Base-by-base conservation (phyloP, 2,888 invertebrate genomes). In the Rhabditoides inermis region DNA sequence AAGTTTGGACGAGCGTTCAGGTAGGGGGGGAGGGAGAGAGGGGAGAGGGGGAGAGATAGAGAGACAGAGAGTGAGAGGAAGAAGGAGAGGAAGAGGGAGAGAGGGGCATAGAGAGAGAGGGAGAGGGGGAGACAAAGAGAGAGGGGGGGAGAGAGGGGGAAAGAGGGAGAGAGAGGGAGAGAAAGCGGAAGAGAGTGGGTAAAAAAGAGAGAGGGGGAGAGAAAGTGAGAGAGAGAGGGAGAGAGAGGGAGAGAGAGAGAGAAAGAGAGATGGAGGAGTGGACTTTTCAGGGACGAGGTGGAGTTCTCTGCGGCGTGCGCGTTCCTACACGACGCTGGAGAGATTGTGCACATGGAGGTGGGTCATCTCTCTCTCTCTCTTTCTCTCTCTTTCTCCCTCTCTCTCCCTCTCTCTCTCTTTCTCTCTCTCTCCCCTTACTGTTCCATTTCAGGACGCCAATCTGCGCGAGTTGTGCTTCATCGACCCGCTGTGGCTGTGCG, bases 401-500 rank as follows among this genome's bases (percentile, higher is more conserved):
- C n/a, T n/a, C n/a, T n/a, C n/a, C n/a, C n/a, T n/a, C n/a, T n/a
- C n/a, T n/a, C n/a, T n/a, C n/a, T n/a, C n/a, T n/a, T n/a, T n/a
- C n/a, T n/a, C n/a, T n/a, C n/a, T n/a, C n/a, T n/a, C n/a, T n/a
- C n/a, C n/a, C n/a, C n/a, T n/a, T n/a, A n/a, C n/a, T n/a, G n/a
- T n/a, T n/a, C n/a, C n/a, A n/a, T 91, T 90, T 72, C 90, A 91
- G 70, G 92, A 92, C 53, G 89, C 90, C 0, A 88, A 90, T 0
- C 80, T 92, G 2, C 87, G 89, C 75, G 92, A 95, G 79, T 82
- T 92, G 46, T 94, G 92, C 79, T 98, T 98, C 79, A 80, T 98
- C 41, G 88, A 92, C 78, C 94, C 95, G 0, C 95, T 98, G 77
- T 98, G 95, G 95, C 82, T 98, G 39, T 95, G 94, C 79, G 95